These are phyloP conservation scores for Mus pahari DNA, from an alignment of 2,113 vertebrate genomes.

Conservation along the genomic window DNA sequence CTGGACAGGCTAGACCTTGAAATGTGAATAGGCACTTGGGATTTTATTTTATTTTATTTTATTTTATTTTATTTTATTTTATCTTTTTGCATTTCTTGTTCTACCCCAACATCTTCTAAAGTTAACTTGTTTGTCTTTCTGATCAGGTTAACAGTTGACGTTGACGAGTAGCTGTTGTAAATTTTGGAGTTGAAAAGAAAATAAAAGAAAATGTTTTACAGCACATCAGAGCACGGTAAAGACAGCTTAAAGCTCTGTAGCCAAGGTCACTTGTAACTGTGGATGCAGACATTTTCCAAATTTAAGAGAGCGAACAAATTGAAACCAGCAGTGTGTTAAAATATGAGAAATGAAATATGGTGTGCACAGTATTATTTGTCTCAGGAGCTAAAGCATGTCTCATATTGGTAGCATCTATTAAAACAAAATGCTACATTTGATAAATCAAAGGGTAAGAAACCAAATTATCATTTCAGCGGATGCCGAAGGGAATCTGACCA, in stretches of 20 bases:
- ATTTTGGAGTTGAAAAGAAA: constrained; percentile 13
- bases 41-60: not conserved
- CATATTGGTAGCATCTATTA: constrained; percentile 26
- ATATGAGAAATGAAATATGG: not conserved
- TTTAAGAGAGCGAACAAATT: constrained; percentile 34
- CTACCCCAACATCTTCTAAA: constrained; percentile 26
- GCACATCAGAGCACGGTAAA: not conserved
- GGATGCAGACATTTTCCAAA: constrained; percentile 34
- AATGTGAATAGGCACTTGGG: constrained; percentile 43
- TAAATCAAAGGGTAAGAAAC: constrained; percentile 35
- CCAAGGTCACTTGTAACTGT: not conserved
- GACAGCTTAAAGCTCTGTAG: not conserved
- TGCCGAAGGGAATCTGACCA: constrained; percentile 17
- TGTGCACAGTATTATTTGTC: constrained; percentile 39
- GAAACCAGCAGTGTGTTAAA: constrained; percentile 54
- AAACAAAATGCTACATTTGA: not conserved
- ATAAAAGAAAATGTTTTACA: constrained; percentile 1
- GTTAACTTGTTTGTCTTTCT: constrained; percentile 20
- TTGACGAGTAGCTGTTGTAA: not conserved
- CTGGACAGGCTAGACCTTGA: not conserved
- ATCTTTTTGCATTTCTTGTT: constrained; percentile 26
- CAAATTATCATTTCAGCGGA: not conserved
- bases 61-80: not conserved
- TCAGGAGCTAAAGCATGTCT: constrained; percentile 44
- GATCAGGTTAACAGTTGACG: constrained; percentile 26